Conservation (phyloP, 2,113 vertebrate genomes). For the Aviceda subcristata region DNA sequence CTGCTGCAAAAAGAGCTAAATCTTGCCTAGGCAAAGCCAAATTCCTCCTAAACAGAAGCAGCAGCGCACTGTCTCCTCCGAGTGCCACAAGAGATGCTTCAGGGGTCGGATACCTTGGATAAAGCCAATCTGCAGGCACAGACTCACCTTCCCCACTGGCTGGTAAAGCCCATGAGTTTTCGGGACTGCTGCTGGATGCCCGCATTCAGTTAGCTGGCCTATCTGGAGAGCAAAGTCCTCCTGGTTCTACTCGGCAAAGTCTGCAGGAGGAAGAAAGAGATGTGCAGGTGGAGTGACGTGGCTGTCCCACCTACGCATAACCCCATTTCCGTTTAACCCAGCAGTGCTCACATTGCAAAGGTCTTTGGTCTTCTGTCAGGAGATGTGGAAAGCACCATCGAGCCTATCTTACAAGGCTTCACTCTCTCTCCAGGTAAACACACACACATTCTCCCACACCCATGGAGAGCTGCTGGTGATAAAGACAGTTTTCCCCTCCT, state of each 20-base stretch:
- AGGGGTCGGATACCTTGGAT: background rate
- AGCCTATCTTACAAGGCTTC: background rate
- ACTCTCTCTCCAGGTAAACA: background rate
- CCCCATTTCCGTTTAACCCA: background rate
- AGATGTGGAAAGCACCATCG: background rate
- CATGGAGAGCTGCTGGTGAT: background rate
- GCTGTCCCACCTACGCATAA: background rate
- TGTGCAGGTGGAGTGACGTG: background rate
- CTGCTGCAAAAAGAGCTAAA: background rate
- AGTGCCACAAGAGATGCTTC: fast-evolving
- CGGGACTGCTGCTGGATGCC: background rate
- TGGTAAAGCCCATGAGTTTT: background rate
- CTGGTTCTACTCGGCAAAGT: fast-evolving
- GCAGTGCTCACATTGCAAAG: fast-evolving
- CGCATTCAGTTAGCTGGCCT: fast-evolving
- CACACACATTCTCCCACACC: background rate
- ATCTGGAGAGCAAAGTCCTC: background rate
- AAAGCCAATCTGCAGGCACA: background rate
- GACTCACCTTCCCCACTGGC: background rate
- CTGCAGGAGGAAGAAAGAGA: background rate
- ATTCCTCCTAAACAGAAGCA: background rate
- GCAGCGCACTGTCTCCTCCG: fast-evolving
- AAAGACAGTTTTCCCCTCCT: fast-evolving
- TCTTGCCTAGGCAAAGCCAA: background rate
- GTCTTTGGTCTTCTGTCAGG: background rate